Conservation (phyloP, 2,113 vertebrate species). For the Athene cunicularia region DNA sequence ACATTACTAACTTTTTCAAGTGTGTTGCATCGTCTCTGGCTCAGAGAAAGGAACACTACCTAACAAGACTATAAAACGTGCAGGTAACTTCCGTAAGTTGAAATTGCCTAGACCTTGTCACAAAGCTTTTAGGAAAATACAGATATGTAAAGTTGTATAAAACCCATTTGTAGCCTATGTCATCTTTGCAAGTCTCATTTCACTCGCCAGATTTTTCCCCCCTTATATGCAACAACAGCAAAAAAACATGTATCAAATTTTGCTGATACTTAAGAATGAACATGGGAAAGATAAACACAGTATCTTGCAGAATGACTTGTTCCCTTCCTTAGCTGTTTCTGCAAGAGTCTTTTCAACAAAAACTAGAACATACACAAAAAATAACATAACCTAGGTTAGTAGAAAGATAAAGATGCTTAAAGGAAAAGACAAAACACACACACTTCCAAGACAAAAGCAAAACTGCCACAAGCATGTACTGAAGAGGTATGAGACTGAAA, state of each 20-base stretch:
- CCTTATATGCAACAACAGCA: background rate
- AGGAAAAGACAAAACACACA: background rate
- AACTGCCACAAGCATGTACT: background rate
- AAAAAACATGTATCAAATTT: background rate
- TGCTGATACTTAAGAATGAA: background rate
- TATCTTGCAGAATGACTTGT: background rate
- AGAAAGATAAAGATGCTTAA: background rate
- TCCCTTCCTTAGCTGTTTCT: background rate
- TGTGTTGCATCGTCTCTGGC: no score
- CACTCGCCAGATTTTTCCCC: background rate
- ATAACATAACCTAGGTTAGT: background rate
- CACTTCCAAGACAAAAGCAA: background rate
- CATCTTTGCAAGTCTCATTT: background rate
- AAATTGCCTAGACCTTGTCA: background rate
- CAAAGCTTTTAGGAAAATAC: background rate
- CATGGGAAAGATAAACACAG: background rate
- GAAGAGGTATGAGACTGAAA: background rate
- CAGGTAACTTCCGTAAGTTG: fast-evolving
- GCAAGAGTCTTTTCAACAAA: background rate
- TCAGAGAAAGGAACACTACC: background rate
- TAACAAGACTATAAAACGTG: background rate
- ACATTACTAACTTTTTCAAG: background rate
- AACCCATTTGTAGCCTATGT: background rate
- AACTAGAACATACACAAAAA: background rate
- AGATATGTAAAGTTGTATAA: background rate